phyloP scores from a whole-genome alignment of 1,140 invertebrate genomes.

The Dreissena polymorpha region DNA sequence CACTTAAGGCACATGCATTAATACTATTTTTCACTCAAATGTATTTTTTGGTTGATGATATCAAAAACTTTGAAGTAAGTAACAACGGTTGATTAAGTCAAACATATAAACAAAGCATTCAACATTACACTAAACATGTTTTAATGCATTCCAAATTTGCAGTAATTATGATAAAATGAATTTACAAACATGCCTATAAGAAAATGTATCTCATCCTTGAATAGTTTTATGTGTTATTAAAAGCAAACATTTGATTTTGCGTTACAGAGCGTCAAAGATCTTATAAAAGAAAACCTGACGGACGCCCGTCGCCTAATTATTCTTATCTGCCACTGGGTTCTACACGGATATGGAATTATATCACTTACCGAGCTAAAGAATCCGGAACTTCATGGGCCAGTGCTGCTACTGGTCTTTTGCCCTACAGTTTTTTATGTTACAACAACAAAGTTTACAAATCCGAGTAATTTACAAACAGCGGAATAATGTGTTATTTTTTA shows the following conservation, averaged over 20 bases:
- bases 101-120: too few species aligned
- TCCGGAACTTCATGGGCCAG: conserved; percentile 83
- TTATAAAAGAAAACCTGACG: conserved; percentile 89
- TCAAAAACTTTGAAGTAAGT: too few species aligned
- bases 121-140: too few species aligned
- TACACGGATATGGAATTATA: conserved; percentile 96
- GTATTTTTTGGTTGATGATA: too few species aligned
- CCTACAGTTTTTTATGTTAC: conserved; percentile 96
- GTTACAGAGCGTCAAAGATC: conserved; percentile 86
- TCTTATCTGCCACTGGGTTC: conserved; percentile 93
- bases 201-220: too few species aligned
- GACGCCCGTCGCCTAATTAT: conserved; percentile 92
- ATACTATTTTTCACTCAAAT: too few species aligned
- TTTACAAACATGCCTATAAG: too few species aligned
- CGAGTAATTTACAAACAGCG: conserved; percentile 84
- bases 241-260: conserved; percentile 31
- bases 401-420: conserved; percentile 91
- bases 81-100: too few species aligned
- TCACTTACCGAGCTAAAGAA: conserved; percentile 88
- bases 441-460: conserved; percentile 96
- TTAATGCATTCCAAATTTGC: too few species aligned
- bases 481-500: conserved; percentile 10
- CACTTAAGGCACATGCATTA: too few species aligned
- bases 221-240: too few species aligned
- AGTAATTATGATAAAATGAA: too few species aligned